Evolutionary conservation across 2,113 vertebrate genomes (phyloP).

Genomic region (Stegastes partitus): DNA sequence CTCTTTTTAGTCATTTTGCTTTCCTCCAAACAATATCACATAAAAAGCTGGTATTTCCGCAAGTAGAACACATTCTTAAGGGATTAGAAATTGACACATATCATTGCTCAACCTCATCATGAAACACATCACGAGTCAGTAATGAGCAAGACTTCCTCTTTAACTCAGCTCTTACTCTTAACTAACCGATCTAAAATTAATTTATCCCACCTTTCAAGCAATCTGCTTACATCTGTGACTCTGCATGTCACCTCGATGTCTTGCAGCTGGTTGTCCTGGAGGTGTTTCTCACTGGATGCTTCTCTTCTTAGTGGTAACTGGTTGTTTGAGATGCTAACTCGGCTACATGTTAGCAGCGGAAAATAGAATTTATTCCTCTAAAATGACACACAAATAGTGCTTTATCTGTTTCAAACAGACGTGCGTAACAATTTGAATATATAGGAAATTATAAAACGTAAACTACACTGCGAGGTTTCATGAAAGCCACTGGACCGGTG

Average conservation of each 20-base stretch:
- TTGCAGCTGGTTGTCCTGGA: not conserved
- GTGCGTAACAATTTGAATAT: not conserved
- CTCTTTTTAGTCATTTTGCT: too few relatives aligned
- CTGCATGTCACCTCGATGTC: not conserved
- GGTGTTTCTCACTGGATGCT: not conserved
- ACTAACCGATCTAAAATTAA: not conserved
- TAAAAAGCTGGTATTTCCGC: too few relatives aligned
- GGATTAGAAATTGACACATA: not conserved
- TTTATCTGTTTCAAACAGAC: constrained; percentile 7
- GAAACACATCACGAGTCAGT: not conserved
- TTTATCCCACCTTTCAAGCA: not conserved
- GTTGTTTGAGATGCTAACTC: not conserved
- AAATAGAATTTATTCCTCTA: not conserved
- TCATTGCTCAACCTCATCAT: too few relatives aligned
- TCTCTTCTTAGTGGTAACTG: not conserved
- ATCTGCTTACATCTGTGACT: not conserved
- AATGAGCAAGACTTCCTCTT: not conserved
- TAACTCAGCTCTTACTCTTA: not conserved
- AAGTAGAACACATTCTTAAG: too few relatives aligned
- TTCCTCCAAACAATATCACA: too few relatives aligned
- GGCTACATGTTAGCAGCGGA: too few relatives aligned
- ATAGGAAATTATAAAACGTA: not conserved
- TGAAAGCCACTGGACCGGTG: rapidly evolving
- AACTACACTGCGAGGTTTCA: not conserved
- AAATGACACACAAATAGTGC: not conserved